Conservation (phyloP, 2,113 vertebrate genomes). For the Circaetus gallicus region DNA sequence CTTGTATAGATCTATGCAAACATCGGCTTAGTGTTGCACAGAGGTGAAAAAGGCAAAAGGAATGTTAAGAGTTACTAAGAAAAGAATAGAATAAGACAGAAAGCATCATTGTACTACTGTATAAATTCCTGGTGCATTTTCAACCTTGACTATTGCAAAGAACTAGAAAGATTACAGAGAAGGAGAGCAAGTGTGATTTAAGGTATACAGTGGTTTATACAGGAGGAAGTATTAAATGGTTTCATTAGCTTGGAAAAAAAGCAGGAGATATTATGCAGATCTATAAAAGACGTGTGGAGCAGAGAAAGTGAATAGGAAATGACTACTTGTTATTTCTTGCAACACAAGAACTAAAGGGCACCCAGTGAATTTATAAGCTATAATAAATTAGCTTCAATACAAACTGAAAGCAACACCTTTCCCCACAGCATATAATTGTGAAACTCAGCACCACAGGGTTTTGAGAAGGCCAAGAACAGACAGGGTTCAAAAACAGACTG, state of each 20-base stretch:
- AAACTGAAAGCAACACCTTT: not conserved
- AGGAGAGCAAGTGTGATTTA: not conserved
- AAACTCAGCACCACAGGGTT: not conserved
- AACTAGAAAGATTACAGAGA: not conserved
- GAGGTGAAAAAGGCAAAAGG: not conserved
- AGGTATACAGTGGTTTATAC: not conserved
- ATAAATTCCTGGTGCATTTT: not conserved
- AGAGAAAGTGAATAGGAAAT: conserved; percentile 1
- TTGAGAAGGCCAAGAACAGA: not conserved
- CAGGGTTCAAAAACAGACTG: not conserved
- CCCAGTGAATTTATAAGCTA: not conserved
- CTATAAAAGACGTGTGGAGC: not conserved
- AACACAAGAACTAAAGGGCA: not conserved
- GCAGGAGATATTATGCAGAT: not conserved
- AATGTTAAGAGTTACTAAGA: not conserved
- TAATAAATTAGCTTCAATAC: not conserved
- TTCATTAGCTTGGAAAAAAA: not conserved
- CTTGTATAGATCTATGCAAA: not conserved
- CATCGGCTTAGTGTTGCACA: not conserved
- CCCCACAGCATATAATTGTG: not conserved
- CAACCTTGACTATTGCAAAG: not conserved
- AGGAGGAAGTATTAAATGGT: not conserved
- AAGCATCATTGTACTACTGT: not conserved
- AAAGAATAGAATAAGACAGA: not conserved
- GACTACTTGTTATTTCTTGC: not conserved